phyloP scores from a whole-genome alignment of 2,113 vertebrate genomes.

The Dermatemys mawii region DNA sequence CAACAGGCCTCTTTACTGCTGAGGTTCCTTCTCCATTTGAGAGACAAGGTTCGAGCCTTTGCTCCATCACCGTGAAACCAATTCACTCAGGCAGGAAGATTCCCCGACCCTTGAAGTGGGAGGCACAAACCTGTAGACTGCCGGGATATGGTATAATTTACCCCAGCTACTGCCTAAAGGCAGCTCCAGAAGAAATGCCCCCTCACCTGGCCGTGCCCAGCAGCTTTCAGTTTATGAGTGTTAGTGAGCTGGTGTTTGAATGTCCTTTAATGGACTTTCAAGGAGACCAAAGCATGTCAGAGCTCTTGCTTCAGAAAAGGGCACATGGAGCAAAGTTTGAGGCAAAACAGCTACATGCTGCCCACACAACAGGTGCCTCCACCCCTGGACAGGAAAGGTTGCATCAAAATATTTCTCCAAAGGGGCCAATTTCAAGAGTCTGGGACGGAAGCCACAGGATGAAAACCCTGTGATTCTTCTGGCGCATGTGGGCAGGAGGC shows the following conservation, averaged over 20 bases:
- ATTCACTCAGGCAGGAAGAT: rapidly evolving
- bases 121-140: neutral
- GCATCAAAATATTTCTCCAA: neutral
- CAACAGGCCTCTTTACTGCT: neutral
- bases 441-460: rapidly evolving
- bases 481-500: neutral
- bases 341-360: neutral
- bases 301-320: rapidly evolving
- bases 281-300: neutral
- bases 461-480: slow-evolving; percentile 40
- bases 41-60: neutral
- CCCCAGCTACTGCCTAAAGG: rapidly evolving
- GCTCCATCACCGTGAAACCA: neutral
- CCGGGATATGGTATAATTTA: rapidly evolving
- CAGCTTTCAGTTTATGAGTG: rapidly evolving
- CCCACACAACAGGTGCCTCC: neutral
- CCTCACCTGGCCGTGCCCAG: rapidly evolving
- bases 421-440: rapidly evolving
- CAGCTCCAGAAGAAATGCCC: rapidly evolving
- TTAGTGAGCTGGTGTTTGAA: rapidly evolving
- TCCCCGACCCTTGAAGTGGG: rapidly evolving
- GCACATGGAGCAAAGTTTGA: neutral
- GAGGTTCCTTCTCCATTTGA: neutral
- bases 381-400: neutral
- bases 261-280: rapidly evolving